Percentiles rank a stretch among this genome's conserved stretches.
Evolutionary conservation across 2,797 vertebrate species (phyloP).

Genomic region (Menidia menidia): DNA sequence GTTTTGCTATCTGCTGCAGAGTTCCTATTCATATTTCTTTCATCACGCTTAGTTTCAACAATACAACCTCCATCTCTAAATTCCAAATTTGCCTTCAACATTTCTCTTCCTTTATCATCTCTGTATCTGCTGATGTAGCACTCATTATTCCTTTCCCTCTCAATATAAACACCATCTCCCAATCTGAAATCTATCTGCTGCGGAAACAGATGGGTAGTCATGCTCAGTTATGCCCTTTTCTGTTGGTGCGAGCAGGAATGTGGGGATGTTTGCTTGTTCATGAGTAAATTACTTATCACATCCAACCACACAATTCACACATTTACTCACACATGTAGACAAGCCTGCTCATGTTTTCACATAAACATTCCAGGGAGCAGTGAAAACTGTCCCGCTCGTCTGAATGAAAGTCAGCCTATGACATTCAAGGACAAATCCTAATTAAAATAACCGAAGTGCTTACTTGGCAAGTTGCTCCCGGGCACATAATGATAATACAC

Average conservation of each 20-base stretch:
- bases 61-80: neutral
- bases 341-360: conserved; percentile 13
- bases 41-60: conserved; percentile 24
- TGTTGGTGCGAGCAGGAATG: conserved; percentile 63
- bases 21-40: neutral
- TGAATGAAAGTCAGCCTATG: conserved; percentile 44
- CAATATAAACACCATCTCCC: conserved; percentile 9
- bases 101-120: neutral
- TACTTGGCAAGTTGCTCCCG: conserved; percentile 55
- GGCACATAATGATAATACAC: conserved; percentile 42
- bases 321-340: conserved; percentile 38
- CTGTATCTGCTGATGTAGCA: neutral
- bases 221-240: conserved; percentile 76
- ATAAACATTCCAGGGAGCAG: conserved; percentile 27
- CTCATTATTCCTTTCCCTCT: conserved; percentile 16
- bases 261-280: conserved; percentile 44
- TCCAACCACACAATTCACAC: conserved; percentile 10
- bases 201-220: conserved; percentile 56
- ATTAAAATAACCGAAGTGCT: conserved; percentile 63
- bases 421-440: conserved; percentile 67
- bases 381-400: conserved; percentile 28
- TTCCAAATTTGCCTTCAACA: neutral
- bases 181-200: conserved; percentile 14
- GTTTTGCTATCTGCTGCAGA: no score
- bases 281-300: conserved; percentile 43